Conservation (phyloP, 2,113 vertebrate genomes). For the Excalfactoria chinensis region DNA sequence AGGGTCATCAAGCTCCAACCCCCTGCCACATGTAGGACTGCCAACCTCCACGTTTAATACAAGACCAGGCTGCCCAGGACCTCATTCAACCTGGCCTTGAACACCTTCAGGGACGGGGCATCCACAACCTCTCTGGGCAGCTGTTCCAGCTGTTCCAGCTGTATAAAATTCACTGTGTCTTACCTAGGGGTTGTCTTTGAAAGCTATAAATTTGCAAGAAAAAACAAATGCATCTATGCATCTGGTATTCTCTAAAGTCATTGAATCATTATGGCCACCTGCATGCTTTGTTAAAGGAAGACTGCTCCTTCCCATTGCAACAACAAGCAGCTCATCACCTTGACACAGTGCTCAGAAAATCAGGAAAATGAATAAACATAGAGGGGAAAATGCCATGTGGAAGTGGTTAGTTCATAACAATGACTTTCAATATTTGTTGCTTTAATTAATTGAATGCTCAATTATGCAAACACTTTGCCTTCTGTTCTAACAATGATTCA, state of each 20-base stretch:
- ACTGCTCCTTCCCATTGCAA: background rate
- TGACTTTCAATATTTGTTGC: background rate
- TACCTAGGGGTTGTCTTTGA: background rate
- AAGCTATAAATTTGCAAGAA: background rate
- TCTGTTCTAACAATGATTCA: constrained; percentile 12
- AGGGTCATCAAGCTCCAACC: too few relatives aligned
- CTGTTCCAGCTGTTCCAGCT: background rate
- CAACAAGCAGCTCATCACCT: background rate
- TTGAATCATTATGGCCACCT: background rate
- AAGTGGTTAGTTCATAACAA: constrained; percentile 7
- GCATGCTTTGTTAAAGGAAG: constrained; percentile 20
- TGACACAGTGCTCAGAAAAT: constrained; percentile 21
- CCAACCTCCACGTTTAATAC: too few relatives aligned
- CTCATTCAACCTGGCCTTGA: too few relatives aligned
- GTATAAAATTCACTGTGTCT: background rate
- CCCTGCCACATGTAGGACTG: too few relatives aligned
- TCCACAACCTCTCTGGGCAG: too few relatives aligned
- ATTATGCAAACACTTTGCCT: constrained; percentile 6
- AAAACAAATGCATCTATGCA: constrained; percentile 3
- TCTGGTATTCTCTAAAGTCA: constrained; percentile 22
- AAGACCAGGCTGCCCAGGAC: too few relatives aligned
- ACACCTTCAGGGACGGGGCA: too few relatives aligned
- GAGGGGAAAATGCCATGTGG: background rate
- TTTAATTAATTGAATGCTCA: constrained; percentile 49
- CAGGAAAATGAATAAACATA: background rate